Percentiles rank a stretch among this genome's conserved stretches.
Evolutionary conservation across 2,113 vertebrate species (phyloP).

Genomic region (Cyprinodon brontotheroides): DNA sequence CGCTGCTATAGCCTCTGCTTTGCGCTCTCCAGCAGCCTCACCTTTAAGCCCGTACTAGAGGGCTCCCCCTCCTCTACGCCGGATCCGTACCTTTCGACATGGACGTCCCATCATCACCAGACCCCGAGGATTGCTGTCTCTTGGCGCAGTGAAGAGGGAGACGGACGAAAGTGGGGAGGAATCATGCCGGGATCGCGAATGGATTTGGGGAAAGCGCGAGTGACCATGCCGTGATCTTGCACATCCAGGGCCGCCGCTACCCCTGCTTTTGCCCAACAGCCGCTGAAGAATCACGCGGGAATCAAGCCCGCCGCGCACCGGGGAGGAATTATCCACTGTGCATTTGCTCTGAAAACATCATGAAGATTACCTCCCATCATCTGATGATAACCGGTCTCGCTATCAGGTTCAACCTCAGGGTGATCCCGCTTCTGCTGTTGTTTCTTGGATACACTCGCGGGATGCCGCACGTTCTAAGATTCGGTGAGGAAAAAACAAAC

Average conservation of each 20-base stretch:
- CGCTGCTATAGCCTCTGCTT: constrained; percentile 77
- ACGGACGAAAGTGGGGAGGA: constrained; percentile 73
- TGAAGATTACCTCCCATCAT: constrained; percentile 92
- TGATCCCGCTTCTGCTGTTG: constrained; percentile 90
- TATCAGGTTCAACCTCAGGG: constrained; percentile 88
- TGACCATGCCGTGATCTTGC: constrained; percentile 98
- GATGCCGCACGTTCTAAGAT: constrained; percentile 98
- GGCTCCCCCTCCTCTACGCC: constrained; percentile 58
- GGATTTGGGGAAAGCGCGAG: constrained; percentile 86
- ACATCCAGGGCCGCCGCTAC: constrained; percentile 81
- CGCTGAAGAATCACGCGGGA: constrained; percentile 81
- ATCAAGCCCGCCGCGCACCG: constrained; percentile 80
- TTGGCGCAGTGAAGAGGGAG: constrained; percentile 89
- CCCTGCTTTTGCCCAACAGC: constrained; percentile 82
- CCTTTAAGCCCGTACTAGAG: constrained; percentile 56
- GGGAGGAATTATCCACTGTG: constrained; percentile 84
- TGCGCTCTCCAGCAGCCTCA: constrained; percentile 71
- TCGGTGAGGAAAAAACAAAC: constrained; percentile 85
- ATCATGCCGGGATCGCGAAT: constrained; percentile 94
- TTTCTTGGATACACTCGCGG: constrained; percentile 94
- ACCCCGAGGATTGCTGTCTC: constrained; percentile 88
- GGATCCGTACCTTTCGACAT: constrained; percentile 88
- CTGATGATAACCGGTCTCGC: constrained; percentile 88
- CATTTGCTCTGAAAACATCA: constrained; percentile 86
- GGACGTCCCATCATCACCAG: constrained; percentile 93